Evolutionary conservation across 2,797 vertebrate species (phyloP).

Genomic region (Allobates femoralis): DNA sequence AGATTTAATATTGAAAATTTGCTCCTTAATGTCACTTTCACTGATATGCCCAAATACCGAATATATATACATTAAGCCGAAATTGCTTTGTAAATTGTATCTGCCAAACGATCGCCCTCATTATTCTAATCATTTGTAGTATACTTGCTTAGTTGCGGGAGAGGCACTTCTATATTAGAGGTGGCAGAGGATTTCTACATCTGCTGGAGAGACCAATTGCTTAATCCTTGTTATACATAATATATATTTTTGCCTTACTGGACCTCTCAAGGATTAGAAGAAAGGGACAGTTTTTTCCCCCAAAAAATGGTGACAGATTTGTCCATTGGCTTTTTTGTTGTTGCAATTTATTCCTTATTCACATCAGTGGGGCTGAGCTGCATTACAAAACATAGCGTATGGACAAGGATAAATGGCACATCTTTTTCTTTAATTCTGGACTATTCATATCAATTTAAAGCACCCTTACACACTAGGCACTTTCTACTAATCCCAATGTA

Average conservation of each 20-base stretch:
- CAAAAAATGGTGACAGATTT: not conserved
- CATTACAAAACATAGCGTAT: not conserved
- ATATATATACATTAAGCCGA: too few species aligned
- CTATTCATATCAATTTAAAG: constrained; percentile 11
- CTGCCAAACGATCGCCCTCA: not conserved
- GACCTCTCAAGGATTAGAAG: not conserved
- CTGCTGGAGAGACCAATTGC: not conserved
- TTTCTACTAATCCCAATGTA: constrained; percentile 10
- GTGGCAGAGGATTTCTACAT: not conserved
- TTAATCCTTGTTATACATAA: not conserved
- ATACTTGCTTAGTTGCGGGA: too few species aligned
- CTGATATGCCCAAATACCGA: not conserved
- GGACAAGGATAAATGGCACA: not conserved
- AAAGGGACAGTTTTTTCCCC: not conserved
- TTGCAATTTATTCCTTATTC: not conserved
- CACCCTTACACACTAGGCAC: constrained; percentile 47
- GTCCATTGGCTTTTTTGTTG: not conserved
- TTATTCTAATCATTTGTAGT: not conserved
- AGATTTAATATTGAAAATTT: too few species aligned
- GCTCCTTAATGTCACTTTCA: not conserved
- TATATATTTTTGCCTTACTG: constrained; percentile 1
- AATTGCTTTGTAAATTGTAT: not conserved
- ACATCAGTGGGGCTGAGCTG: too few species aligned
- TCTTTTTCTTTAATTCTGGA: not conserved
- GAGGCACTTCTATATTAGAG: not conserved